Evolutionary conservation across 2,797 vertebrate genomes (phyloP).

Genomic region (Poecile montanus): DNA sequence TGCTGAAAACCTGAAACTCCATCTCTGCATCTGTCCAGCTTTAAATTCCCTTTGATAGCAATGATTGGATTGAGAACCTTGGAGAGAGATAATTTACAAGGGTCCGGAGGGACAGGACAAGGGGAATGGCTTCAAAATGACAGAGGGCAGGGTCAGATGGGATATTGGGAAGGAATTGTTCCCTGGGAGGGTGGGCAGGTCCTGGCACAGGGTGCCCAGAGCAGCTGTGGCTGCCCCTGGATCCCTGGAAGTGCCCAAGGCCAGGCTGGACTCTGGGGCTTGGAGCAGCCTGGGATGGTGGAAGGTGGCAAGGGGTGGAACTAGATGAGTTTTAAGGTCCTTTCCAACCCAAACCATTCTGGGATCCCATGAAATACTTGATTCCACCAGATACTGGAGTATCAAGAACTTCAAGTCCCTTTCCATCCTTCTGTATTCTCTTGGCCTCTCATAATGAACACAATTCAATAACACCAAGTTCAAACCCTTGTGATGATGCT

Average conservation of each 20-base stretch:
- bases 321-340: not conserved
- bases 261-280: not conserved
- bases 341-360: not conserved
- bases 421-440: not conserved
- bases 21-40: not conserved
- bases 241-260: not conserved
- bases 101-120: rapidly evolving
- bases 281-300: not conserved
- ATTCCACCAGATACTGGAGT: not conserved
- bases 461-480: not conserved
- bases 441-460: not conserved
- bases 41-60: not conserved
- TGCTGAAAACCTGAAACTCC: not conserved
- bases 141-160: not conserved
- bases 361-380: not conserved
- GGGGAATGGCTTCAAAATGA: rapidly evolving
- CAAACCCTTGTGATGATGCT: not conserved
- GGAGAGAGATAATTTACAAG: not conserved
- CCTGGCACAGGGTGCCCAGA: not conserved
- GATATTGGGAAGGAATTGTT: not conserved
- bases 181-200: not conserved
- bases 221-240: not conserved
- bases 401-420: not conserved
- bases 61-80: not conserved
- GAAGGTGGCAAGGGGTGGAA: rapidly evolving